Evolutionary conservation across 1,140 invertebrate species (phyloP).

Genomic region (Asobara japonica): DNA sequence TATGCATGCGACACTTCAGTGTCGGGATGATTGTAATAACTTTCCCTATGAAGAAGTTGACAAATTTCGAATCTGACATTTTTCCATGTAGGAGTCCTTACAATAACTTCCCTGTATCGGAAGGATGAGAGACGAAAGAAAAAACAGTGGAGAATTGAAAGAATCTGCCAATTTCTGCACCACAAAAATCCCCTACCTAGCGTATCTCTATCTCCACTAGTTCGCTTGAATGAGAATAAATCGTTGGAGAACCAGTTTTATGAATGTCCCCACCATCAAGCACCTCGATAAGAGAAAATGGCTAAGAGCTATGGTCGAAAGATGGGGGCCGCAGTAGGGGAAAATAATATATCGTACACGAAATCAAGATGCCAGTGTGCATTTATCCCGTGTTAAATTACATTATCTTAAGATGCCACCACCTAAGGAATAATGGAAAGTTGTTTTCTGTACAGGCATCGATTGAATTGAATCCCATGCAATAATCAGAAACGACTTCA

Average conservation of each 20-base stretch:
- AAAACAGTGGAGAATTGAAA: not conserved
- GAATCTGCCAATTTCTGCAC: not conserved
- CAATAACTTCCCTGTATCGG: too few relatives aligned
- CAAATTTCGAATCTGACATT: too few relatives aligned
- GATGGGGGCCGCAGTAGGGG: not conserved
- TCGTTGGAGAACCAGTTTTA: constrained; percentile 29
- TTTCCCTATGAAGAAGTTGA: too few relatives aligned
- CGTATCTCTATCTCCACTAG: constrained; percentile 9
- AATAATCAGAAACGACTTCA: too few relatives aligned
- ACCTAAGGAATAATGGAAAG: not conserved
- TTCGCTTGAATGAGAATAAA: constrained; percentile 28
- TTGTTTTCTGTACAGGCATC: not conserved
- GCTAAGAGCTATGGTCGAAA: not conserved
- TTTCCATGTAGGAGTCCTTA: not conserved
- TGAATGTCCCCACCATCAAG: constrained; percentile 18
- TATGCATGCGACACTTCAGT: too few relatives aligned
- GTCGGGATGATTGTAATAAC: too few relatives aligned
- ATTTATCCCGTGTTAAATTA: not conserved
- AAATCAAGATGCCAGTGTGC: not conserved
- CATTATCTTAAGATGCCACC: constrained; percentile 5
- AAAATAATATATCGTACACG: constrained; percentile 8
- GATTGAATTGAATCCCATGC: not conserved
- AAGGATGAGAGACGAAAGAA: not conserved
- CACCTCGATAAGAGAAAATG: constrained; percentile 24
- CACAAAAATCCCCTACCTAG: not conserved